Percentiles rank a stretch among this genome's conserved stretches.
phyloP scores from a whole-genome alignment of 2,888 invertebrate species.

The Hemithea aestivaria region DNA sequence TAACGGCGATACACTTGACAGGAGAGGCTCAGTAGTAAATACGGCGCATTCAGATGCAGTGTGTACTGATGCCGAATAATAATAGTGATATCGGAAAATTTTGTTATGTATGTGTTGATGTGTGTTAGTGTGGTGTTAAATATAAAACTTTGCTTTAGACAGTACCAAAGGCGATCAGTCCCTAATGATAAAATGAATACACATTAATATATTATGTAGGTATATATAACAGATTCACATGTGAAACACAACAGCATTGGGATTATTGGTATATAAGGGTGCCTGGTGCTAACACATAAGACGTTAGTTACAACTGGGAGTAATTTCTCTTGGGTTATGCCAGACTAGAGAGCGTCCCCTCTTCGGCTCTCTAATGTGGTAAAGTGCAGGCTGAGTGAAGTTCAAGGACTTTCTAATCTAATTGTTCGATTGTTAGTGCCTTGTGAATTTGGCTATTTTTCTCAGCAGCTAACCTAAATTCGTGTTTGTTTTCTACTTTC shows the following conservation, averaged over 20 bases:
- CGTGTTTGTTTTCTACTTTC: slow-evolving; percentile 56
- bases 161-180: slow-evolving; percentile 37
- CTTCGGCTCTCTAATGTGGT: slow-evolving; percentile 46
- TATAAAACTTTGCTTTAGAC: slow-evolving; percentile 33
- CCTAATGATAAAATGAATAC: slow-evolving; percentile 9
- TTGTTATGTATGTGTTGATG: slow-evolving; percentile 43
- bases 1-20: slow-evolving; percentile 57
- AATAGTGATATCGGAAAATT: slow-evolving; percentile 40
- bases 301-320: slow-evolving; percentile 27
- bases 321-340: slow-evolving; percentile 23
- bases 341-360: slow-evolving; percentile 38
- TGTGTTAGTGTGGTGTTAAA: slow-evolving; percentile 35
- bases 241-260: slow-evolving; percentile 4
- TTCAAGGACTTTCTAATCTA: slow-evolving; percentile 53
- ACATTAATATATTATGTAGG: too few species aligned
- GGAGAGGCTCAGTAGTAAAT: slow-evolving; percentile 59
- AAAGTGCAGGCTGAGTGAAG: slow-evolving; percentile 54
- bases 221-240: slow-evolving; percentile 9
- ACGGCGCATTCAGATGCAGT: slow-evolving; percentile 69
- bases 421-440: slow-evolving; percentile 49
- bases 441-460: slow-evolving; percentile 52
- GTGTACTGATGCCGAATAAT: slow-evolving; percentile 56
- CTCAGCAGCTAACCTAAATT: slow-evolving; percentile 52
- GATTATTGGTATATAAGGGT: slow-evolving; percentile 22
- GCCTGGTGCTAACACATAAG: slow-evolving; percentile 46